These are phyloP conservation scores for Drosophila ananassae DNA, from an alignment of 1,140 invertebrate species.

Conservation along the genomic window DNA sequence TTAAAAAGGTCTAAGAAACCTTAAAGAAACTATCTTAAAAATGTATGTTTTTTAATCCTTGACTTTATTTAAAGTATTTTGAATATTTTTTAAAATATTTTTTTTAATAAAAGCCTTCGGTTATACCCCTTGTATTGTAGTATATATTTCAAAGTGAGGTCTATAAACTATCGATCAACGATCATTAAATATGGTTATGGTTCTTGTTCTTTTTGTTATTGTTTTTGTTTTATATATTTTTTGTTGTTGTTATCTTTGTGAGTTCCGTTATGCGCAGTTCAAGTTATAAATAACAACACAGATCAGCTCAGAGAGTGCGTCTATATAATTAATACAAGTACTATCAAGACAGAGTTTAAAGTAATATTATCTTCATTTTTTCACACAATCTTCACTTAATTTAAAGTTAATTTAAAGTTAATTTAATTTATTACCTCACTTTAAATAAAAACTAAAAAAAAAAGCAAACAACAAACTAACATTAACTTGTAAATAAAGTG, in stretches of 20 bases:
- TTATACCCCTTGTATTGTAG: slow-evolving; percentile 1
- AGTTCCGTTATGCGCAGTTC: slow-evolving; percentile 43
- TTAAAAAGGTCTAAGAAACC: too few relatives aligned
- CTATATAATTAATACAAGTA: background rate
- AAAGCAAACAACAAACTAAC: too few relatives aligned
- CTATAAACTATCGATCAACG: slow-evolving; percentile 13
- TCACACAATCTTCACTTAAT: too few relatives aligned
- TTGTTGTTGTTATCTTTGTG: background rate
- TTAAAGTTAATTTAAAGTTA: too few relatives aligned
- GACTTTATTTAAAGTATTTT: too few relatives aligned
- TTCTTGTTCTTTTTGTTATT: slow-evolving; percentile 12
- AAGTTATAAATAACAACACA: slow-evolving; percentile 33
- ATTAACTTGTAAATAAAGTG: slow-evolving; percentile 4
- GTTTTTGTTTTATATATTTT: slow-evolving; percentile 3
- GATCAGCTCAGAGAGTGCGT: slow-evolving; percentile 18
- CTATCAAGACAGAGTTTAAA: slow-evolving; percentile 11
- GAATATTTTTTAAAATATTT: too few relatives aligned
- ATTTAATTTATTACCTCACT: too few relatives aligned
- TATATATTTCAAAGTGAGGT: background rate
- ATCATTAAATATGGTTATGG: slow-evolving; percentile 44
- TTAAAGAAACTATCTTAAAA: too few relatives aligned
- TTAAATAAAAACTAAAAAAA: too few relatives aligned
- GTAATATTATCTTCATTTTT: too few relatives aligned
- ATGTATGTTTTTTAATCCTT: too few relatives aligned
- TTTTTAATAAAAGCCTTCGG: background rate